A percentile compares a stretch with the other conserved stretches of the same genome.
Conservation (phyloP, 2,888 invertebrate species). For the Ennomos erosarius region DNA sequence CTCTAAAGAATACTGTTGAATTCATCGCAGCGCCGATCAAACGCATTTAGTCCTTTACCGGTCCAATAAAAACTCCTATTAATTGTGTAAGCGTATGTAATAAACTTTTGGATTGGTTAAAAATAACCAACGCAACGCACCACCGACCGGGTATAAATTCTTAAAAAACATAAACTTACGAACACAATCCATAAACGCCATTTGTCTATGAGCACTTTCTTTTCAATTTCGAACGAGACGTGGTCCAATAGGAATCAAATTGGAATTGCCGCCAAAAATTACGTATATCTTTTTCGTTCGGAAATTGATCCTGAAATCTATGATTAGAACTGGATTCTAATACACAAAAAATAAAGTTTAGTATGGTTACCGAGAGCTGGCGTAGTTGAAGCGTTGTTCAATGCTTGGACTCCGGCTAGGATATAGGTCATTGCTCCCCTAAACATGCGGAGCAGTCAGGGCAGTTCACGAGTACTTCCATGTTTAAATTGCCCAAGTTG, state of each 20-base stretch:
- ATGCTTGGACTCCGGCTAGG: constrained; percentile 69
- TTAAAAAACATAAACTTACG: constrained; percentile 82
- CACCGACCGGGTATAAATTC: constrained; percentile 78
- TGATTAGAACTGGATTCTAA: constrained; percentile 79
- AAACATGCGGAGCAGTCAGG: constrained; percentile 82
- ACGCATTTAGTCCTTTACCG: constrained; percentile 79
- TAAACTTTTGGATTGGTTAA: constrained; percentile 83
- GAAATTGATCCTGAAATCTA: constrained; percentile 60
- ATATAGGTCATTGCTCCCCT: constrained; percentile 85
- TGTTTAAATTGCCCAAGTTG: constrained; percentile 83
- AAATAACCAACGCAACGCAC: constrained; percentile 75
- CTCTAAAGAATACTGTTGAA: constrained; percentile 56
- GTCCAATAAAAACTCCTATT: constrained; percentile 82
- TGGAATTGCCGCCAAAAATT: constrained; percentile 63
- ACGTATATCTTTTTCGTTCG: constrained; percentile 65
- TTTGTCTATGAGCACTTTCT: constrained; percentile 38
- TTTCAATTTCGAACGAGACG: constrained; percentile 53
- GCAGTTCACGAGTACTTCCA: constrained; percentile 80
- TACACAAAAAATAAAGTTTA: constrained; percentile 78
- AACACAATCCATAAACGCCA: constrained; percentile 49
- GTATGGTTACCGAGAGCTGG: constrained; percentile 58
- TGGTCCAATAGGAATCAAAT: constrained; percentile 69
- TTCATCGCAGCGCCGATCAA: constrained; percentile 63
- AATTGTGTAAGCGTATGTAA: constrained; percentile 82
- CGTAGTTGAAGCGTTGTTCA: constrained; percentile 69